Evolutionary conservation across 2,797 vertebrate species (phyloP).

Genomic region (Threskiornis aethiopicus): DNA sequence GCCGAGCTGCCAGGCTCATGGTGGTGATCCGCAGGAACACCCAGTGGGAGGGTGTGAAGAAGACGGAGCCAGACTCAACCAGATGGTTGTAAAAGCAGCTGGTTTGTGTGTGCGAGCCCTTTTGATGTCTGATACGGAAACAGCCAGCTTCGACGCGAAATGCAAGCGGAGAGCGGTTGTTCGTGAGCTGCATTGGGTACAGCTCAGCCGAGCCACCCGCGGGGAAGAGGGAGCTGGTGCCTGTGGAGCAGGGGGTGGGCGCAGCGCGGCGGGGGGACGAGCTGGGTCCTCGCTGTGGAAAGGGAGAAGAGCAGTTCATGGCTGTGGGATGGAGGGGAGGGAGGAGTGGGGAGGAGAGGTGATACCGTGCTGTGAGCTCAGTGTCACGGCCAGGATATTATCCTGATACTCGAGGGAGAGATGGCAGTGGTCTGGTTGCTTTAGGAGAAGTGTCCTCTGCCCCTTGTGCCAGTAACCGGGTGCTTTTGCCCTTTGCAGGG

Average conservation of each 20-base stretch:
- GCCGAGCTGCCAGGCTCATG: neutral
- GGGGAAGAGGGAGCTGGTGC: neutral
- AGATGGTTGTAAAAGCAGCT: neutral
- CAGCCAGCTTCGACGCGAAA: neutral
- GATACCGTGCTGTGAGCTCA: neutral
- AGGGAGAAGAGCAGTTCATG: neutral
- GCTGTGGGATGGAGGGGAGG: neutral
- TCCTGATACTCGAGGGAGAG: neutral
- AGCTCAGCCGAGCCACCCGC: neutral
- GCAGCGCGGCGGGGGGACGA: fast-evolving
- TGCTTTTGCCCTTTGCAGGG: neutral
- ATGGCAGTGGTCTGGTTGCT: neutral
- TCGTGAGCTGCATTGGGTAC: neutral
- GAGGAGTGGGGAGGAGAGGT: neutral
- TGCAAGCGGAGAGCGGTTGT: neutral
- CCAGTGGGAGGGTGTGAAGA: neutral
- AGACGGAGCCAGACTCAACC: neutral
- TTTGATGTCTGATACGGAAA: neutral
- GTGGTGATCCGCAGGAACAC: neutral
- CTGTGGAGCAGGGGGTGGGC: neutral
- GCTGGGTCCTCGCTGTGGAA: neutral
- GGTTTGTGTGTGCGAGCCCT: neutral
- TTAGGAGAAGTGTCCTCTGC: neutral
- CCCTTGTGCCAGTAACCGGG: neutral
- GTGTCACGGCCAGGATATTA: neutral